Evolutionary conservation across 2,797 vertebrate species (phyloP).

Genomic region (Paratrypauchen microcephalus): DNA sequence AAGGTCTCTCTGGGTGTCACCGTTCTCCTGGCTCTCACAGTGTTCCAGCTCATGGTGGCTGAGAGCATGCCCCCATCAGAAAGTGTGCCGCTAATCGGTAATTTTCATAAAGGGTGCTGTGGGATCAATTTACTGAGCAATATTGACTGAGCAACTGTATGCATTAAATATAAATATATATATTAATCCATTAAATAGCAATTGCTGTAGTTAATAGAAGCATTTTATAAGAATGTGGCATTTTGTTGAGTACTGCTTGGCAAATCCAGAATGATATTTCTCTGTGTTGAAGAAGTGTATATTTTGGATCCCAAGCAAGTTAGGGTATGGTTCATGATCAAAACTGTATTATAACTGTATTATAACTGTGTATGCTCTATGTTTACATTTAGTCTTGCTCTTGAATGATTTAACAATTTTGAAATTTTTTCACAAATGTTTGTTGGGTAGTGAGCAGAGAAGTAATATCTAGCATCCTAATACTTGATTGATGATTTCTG

Average conservation of each 20-base stretch:
- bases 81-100: constrained; percentile 95
- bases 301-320: too few relatives aligned
- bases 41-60: constrained; percentile 98
- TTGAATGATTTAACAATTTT: too few relatives aligned
- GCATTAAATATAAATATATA: too few relatives aligned
- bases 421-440: background rate
- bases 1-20: constrained; percentile 97
- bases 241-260: too few relatives aligned
- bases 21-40: constrained; percentile 93
- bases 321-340: too few relatives aligned
- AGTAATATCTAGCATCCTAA: background rate
- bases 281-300: too few relatives aligned
- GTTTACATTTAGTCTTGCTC: background rate
- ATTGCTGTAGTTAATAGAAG: background rate
- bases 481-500: background rate
- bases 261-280: too few relatives aligned
- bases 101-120: background rate
- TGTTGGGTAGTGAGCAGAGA: background rate
- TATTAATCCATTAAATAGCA: background rate
- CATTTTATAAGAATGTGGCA: background rate
- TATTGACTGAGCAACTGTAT: background rate
- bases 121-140: background rate
- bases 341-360: too few relatives aligned
- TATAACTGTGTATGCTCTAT: too few relatives aligned
- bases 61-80: constrained; percentile 99